Base-by-base conservation (phyloP, 2,888 invertebrate genomes). In the Eristalinus sepulchralis region DNA sequence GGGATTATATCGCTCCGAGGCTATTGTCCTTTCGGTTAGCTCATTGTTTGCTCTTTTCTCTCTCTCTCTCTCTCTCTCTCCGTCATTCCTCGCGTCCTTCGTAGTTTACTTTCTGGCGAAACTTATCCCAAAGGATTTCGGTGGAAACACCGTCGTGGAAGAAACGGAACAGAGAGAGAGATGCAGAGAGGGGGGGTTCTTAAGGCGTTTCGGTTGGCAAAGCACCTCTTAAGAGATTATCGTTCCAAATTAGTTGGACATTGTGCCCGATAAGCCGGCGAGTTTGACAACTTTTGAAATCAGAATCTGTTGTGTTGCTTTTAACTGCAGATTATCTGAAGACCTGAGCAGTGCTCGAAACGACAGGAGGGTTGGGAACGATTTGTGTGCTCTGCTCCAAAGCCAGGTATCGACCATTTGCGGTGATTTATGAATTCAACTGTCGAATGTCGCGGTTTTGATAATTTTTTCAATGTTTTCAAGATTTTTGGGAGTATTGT, bases 151-250 rank as follows among this genome's bases (percentile, higher is more conserved):
- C 6, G n/a, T 6, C 27, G 27, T 27, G 27, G 17, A 9, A n/a
- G 13, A n/a, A n/a, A n/a, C 2, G 47, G 6, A 6, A 2, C n/a
- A n/a, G 13, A 6, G 47, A n/a, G n/a, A n/a, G n/a, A n/a, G n/a
- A n/a, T n/a, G n/a, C n/a, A n/a, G n/a, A n/a, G n/a, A n/a, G n/a
- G n/a, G n/a, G 13, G 1, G 6, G 55, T 22, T 57, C 33, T 55
- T 10, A 34, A 20, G 57, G 57, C 68, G 47, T 57, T 57, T 68
- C n/a, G 33, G 20, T 36, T 36, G 68, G 24, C 57, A 24, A 39
- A 64, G 39, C 63, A 63, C 36, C 39, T 39, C 63, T 68, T 57
- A 68, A 24, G 68, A 36, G 68, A 68, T 68, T 57, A 68, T 53
- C 31, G 57, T 5, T 9, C 22, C 68, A 20, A 68, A 68, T 68